Percentiles rank a stretch among this genome's conserved stretches.
These are phyloP conservation scores for Sturmia bella DNA, from an alignment of 2,888 invertebrate species.

Conservation along the genomic window DNA sequence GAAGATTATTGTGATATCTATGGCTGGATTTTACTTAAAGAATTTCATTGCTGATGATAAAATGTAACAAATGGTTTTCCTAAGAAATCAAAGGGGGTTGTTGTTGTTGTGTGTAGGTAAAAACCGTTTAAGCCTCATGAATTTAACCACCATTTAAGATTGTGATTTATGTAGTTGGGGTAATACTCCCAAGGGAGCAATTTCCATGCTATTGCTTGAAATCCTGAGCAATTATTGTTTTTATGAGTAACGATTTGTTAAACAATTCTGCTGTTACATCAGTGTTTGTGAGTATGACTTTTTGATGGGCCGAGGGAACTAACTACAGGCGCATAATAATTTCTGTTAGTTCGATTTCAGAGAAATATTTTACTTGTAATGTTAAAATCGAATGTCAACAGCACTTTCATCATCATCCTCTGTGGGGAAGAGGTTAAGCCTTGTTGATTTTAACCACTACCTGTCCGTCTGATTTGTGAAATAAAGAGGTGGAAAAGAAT, in stretches of 20 bases:
- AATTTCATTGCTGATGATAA: slow-evolving; percentile 52
- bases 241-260: slow-evolving; percentile 62
- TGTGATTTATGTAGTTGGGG: slow-evolving; percentile 51
- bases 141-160: slow-evolving; percentile 25
- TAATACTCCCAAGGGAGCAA: slow-evolving; percentile 55
- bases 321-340: background rate
- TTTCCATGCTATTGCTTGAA: slow-evolving; percentile 35
- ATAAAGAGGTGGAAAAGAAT: too few species aligned
- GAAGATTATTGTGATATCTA: slow-evolving; percentile 43
- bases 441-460: too few species aligned
- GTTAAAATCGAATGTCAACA: too few species aligned
- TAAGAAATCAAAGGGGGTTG: slow-evolving; percentile 14
- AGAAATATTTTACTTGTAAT: too few species aligned
- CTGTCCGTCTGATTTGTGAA: too few species aligned
- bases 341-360: too few species aligned
- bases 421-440: too few species aligned
- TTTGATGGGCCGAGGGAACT: slow-evolving; percentile 46
- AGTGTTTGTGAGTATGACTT: slow-evolving; percentile 46
- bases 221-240: slow-evolving; percentile 31
- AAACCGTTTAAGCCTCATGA: background rate
- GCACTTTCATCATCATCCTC: too few species aligned
- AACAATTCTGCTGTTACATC: slow-evolving; percentile 61
- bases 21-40: background rate
- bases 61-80: slow-evolving; percentile 42
- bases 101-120: slow-evolving; percentile 20